phyloP scores from a whole-genome alignment of 2,113 vertebrate genomes.

The Micronisus gabar region DNA sequence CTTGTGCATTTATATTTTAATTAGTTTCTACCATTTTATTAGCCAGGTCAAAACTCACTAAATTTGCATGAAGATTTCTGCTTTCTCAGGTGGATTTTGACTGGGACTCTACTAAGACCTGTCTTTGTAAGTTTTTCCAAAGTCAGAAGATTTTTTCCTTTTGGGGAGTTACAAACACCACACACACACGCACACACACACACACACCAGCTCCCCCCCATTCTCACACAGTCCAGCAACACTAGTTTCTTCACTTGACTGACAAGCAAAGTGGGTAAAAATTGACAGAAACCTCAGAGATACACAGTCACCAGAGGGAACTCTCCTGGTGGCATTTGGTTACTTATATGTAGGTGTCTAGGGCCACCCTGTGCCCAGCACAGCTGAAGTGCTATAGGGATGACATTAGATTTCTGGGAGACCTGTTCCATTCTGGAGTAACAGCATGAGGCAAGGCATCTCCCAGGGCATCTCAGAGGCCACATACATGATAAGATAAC shows the following conservation, averaged over 20 bases:
- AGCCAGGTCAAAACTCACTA: background rate
- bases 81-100: background rate
- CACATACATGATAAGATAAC: background rate
- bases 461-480: background rate
- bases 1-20: background rate
- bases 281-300: background rate
- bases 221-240: background rate
- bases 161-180: background rate
- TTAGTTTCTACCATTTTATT: background rate
- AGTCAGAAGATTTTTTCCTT: background rate
- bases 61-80: background rate
- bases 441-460: background rate
- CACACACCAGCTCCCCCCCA: no score
- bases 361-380: rapidly evolving
- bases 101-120: background rate
- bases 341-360: background rate
- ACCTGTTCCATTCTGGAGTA: background rate
- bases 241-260: background rate
- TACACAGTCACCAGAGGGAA: background rate
- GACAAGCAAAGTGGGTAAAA: background rate
- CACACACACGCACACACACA: no score
- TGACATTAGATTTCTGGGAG: background rate
- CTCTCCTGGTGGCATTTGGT: background rate
- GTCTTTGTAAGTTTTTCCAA: background rate
- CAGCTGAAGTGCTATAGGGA: background rate